Conservation (phyloP, 37 sponge, comb jelly and placozoan species). For the Geodia barretti region DNA sequence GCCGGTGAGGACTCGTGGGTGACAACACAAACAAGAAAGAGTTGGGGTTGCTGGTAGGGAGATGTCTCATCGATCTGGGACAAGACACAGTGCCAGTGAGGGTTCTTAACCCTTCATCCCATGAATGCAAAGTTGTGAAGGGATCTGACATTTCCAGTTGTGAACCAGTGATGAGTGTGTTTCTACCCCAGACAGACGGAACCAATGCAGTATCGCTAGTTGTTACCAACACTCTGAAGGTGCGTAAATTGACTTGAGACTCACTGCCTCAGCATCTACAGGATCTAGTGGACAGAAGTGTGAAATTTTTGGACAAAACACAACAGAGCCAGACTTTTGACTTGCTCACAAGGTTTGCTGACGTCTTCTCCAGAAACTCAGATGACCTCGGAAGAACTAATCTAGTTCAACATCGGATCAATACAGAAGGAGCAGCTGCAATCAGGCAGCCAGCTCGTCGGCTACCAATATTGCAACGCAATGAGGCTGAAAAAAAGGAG, state of each 20-base stretch:
- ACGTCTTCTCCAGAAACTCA: constrained; percentile 21
- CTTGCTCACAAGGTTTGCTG: background rate
- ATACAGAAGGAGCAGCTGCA: constrained; percentile 36
- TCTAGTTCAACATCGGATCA: constrained; percentile 30
- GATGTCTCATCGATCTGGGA: background rate
- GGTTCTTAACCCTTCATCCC: background rate
- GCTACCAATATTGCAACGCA: constrained; percentile 15
- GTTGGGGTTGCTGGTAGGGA: background rate
- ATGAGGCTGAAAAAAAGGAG: constrained; percentile 26
- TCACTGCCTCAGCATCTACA: constrained; percentile 11
- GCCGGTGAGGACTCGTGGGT: background rate
- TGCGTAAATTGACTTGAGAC: background rate
- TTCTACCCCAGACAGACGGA: too few relatives aligned
- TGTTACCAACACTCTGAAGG: too few relatives aligned
- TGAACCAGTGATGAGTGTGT: too few relatives aligned
- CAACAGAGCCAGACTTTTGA: background rate
- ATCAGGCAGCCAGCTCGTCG: constrained; percentile 45
- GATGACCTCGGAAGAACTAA: constrained; percentile 30
- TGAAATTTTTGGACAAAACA: background rate
- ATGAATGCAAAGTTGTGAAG: background rate
- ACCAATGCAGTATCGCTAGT: too few relatives aligned
- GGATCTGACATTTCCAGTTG: background rate
- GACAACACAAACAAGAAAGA: background rate
- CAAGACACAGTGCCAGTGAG: background rate
- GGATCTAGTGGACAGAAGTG: background rate